Evolutionary conservation across 1,140 invertebrate species (phyloP).

Genomic region (Arion vulgaris): DNA sequence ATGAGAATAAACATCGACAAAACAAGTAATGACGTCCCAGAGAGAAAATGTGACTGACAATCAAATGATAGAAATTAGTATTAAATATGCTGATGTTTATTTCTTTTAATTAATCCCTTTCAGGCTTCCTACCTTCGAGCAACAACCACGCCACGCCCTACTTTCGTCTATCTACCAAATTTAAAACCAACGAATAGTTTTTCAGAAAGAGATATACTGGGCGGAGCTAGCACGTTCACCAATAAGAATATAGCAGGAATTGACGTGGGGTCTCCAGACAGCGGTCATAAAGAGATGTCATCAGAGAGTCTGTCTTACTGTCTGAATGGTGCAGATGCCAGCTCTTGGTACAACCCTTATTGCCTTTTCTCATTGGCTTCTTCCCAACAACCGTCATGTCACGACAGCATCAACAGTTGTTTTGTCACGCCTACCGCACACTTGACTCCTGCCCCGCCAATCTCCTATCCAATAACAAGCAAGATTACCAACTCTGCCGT

Average conservation of each 20-base stretch:
- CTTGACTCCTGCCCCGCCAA: no score
- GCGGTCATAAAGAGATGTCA: slow-evolving; percentile 68
- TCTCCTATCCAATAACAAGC: no score
- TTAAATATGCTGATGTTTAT: no score
- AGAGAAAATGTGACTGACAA: no score
- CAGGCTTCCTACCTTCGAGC: no score
- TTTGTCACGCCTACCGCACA: neutral
- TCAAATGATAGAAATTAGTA: no score
- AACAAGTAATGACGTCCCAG: no score
- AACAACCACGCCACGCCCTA: slow-evolving; percentile 57
- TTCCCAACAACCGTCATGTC: neutral
- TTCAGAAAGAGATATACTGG: neutral
- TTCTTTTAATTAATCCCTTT: no score
- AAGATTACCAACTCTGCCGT: no score
- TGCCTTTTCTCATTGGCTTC: slow-evolving; percentile 23
- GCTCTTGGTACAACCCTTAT: slow-evolving; percentile 42
- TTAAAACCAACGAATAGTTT: slow-evolving; percentile 27
- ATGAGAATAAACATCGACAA: no score
- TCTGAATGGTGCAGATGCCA: slow-evolving; percentile 34
- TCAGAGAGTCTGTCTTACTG: slow-evolving; percentile 57
- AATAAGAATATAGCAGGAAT: slow-evolving; percentile 51
- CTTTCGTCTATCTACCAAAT: slow-evolving; percentile 56
- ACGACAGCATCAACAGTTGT: neutral
- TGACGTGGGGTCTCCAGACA: slow-evolving; percentile 64
- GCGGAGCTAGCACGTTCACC: slow-evolving; percentile 46